Evolutionary conservation across 2,797 vertebrate genomes (phyloP), one percentile per base, ranked within the genome.

Genomic region (Emys orbicularis): DNA sequence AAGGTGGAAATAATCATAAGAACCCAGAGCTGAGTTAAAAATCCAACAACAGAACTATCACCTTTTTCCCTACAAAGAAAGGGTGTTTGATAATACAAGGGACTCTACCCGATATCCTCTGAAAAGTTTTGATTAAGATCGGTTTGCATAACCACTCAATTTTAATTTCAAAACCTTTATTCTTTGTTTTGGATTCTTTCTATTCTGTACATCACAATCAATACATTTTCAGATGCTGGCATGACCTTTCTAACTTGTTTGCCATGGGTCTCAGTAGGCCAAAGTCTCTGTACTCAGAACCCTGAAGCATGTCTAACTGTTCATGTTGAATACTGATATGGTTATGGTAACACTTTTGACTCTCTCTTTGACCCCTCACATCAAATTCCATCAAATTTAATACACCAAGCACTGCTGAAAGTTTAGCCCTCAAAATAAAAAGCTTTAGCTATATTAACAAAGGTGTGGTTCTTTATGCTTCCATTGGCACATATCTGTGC

Each of bases 361-460:
- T 49, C 95, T 93, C 93, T 96, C 88, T 79, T 93, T 92, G 89
- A 83, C 84, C 95, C 90, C 94, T 74, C 77, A 82, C 47, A 91
- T 87, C 57, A 87, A 84, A 6, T 19, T 90, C 94, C 86, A 68
- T 37, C 65, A 72, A 21, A 72, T 41, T 81, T 90, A 41, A 54
- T 94, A 84, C 56, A 93, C 13, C 50, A 76, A 88, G 37, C 27
- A 34, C 56, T 92, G 90, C 0, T 93, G 84, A 96, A 96, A 96
- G 81, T 27, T 82, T 77, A 56, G 37, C 81, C 94, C 77, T 79
- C 47, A 27, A 86, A 95, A 91, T 76, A 94, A 91, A 92, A 93
- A 41, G 81, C 34, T 34, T 95, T 97, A 95, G 81, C 72, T 95
- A 37, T 29, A 49, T 83, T 87, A 81, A 1, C 19, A 31, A 77